Base-by-base conservation (phyloP, 2,113 vertebrate species). In the Labeo rohita region DNA sequence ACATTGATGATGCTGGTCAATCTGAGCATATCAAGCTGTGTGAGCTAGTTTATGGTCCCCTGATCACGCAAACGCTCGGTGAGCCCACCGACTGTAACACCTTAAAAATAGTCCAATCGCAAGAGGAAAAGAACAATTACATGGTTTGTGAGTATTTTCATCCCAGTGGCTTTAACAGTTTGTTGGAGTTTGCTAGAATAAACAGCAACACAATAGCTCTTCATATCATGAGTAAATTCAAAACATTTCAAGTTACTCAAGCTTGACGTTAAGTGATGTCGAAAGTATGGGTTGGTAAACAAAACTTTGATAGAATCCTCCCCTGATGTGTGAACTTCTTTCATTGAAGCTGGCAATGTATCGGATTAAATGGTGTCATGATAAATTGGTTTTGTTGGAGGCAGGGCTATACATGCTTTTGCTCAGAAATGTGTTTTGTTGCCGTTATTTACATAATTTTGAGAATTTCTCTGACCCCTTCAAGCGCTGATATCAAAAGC, bases 91-190 rank as follows among this genome's bases (percentile, higher is more conserved):
- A 36, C 8, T 73, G 39, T 49, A 78, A 84, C 54, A 39, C 47
- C 45, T 56, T 45, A 59, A 43, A 47, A 73, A 84, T 36, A 84
- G 68, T 45, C 47, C 81, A 56, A 59, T 73, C 50, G 21, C 7
- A 12, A 9, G 6, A 59, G 68, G 50, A 73, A 72, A 23, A 18
- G 18, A 73, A 84, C 81, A 73, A 73, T 73, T 84, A 84, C 68
- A 83, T 83, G 80, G 63, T 70, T 52, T 83, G 47, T 83, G 80
- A 68, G 28, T n/a, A 70, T 70, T 3, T 54, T 83, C 34, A 54
- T 54, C 16, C 47, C 65, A 70, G 34, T 54, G 28, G 65, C 45
- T 83, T 83, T 54, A 68, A 36, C 80, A 52, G 16, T 68, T 83
- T 36, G 65, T 70, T 65, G 43, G 4, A 4, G 1, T 21, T 70